Conservation (phyloP, 2,888 invertebrate species). For the Epinotia bilunana region DNA sequence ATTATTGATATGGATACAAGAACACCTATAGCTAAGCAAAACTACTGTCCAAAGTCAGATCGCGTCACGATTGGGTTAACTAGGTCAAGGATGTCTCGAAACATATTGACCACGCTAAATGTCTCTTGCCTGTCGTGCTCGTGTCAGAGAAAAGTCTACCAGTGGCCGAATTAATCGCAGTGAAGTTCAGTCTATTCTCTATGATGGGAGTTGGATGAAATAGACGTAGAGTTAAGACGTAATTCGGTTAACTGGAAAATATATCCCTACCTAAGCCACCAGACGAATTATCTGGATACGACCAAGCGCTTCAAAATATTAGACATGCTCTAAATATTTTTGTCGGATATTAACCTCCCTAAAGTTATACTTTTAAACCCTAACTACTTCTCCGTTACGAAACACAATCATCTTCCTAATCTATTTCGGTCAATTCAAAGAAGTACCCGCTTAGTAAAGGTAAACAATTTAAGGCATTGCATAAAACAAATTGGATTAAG, state of each 20-base stretch:
- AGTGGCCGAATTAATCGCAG: background rate
- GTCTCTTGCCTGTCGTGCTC: background rate
- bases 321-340: too few relatives aligned
- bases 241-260: background rate
- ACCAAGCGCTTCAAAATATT: background rate
- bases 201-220: background rate
- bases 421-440: constrained; percentile 38
- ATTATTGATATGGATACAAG: too few relatives aligned
- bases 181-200: background rate
- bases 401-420: constrained; percentile 31
- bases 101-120: background rate
- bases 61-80: background rate
- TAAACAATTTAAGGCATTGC: constrained; percentile 40
- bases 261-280: too few relatives aligned
- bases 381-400: constrained; percentile 43
- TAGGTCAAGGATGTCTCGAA: background rate
- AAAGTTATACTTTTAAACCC: background rate
- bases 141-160: background rate
- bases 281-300: background rate
- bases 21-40: background rate
- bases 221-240: background rate
- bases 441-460: constrained; percentile 32
- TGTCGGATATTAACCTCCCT: too few relatives aligned
- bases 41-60: background rate
- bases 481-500: constrained; percentile 42